These are phyloP conservation scores for Enteromius paludinosus DNA, from an alignment of 2,797 vertebrate species.

Conservation along the genomic window DNA sequence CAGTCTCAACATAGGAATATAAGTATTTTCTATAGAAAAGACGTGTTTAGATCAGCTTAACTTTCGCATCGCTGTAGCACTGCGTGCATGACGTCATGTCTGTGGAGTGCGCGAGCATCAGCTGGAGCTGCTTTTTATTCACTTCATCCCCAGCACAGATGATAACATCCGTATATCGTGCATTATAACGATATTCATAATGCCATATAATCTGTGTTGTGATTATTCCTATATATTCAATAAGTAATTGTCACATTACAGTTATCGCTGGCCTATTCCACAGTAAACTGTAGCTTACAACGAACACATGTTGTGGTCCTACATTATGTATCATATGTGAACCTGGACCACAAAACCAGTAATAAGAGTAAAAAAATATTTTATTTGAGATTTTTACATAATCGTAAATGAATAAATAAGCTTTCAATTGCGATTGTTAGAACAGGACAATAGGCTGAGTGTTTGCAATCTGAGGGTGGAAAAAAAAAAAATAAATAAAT, in stretches of 20 bases:
- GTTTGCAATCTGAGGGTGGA: neutral
- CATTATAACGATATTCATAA: neutral
- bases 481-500: neutral
- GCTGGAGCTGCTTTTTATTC: constrained; percentile 48
- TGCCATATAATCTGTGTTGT: too few relatives aligned
- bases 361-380: neutral
- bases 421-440: neutral
- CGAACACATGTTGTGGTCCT: neutral
- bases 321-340: neutral
- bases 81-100: constrained; percentile 62
- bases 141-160: too few relatives aligned
- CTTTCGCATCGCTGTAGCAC: constrained; percentile 36
- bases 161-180: neutral
- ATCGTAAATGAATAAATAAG: neutral
- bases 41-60: neutral
- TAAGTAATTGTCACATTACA: neutral
- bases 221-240: neutral
- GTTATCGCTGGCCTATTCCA: neutral
- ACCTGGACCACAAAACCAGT: neutral
- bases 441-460: too few relatives aligned
- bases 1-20: neutral
- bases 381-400: neutral
- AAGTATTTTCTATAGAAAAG: neutral
- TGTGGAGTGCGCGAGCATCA: constrained; percentile 53
- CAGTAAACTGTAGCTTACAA: neutral